Base-by-base conservation (phyloP, 1,140 invertebrate species). In the Patella vulgata region DNA sequence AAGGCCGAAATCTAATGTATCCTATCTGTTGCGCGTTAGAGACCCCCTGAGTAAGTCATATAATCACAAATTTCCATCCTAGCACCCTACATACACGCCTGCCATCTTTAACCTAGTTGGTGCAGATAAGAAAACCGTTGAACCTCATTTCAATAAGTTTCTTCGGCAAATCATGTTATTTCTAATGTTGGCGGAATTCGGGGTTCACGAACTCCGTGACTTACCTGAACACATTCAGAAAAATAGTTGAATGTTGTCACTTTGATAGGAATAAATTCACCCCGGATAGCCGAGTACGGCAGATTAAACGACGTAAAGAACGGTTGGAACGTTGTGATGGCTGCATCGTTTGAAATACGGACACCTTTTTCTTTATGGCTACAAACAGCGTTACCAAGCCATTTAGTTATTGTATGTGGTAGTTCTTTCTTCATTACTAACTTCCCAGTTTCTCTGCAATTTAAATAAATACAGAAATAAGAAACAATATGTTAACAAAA, bases 201-300 rank as follows among this genome's bases (percentile, higher is more conserved):
- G n/a, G n/a, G n/a, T n/a, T n/a, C n/a, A n/a, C n/a, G n/a, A n/a
- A n/a, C 23, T 3, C 14, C 0, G n/a, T 0, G 14, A 78, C 84
- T 85, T 83, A 90, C 89, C 1, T 88, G 88, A 57, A 91, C 71
- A 66, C 84, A 86, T 8, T 73, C 52, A 17, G 90, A 88, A 73
- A 93, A 86, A 70, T 97, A 95, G 84, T 97, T 99, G 82, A 94
- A 95, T 3, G 99, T 89, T 21, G 96, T 90, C n/a, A 95, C 91
- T 46, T 96, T 91, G 57, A 97, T 87, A 0, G 92, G 91, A 50
- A 98, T 86, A 19, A 91, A 90, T 86, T 99, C 96, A 57, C 94
- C 95, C 50, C 91, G 87, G 63, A 94, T 91, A 1, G 98, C 89
- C 0, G 91, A 90, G 72, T 94, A 93, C 0, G 96, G 97, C 8